These are phyloP conservation scores for Drosophila subquinaria DNA, from an alignment of 2,888 invertebrate species.

Conservation along the genomic window DNA sequence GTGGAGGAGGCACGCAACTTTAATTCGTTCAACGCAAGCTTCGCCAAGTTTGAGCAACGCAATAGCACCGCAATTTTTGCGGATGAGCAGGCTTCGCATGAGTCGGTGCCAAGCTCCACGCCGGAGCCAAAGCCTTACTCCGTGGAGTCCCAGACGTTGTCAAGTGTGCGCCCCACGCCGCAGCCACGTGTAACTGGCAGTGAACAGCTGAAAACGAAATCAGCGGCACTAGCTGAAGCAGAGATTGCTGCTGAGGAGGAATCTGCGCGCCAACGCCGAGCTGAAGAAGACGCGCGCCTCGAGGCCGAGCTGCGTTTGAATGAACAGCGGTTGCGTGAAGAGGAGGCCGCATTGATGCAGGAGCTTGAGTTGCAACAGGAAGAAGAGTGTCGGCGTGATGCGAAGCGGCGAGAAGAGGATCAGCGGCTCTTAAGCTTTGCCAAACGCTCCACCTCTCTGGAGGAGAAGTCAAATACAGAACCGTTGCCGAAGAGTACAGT, in stretches of 20 bases:
- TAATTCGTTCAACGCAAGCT: conserved; percentile 76
- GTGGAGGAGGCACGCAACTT: conserved; percentile 72
- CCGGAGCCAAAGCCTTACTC: conserved; percentile 5
- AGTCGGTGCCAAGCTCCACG: conserved; percentile 8
- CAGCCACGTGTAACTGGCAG: conserved; percentile 53
- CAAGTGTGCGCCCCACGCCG: conserved; percentile 43
- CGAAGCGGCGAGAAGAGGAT: conserved; percentile 81
- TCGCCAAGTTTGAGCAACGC: conserved; percentile 80
- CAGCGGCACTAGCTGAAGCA: conserved; percentile 19
- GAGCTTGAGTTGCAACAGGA: conserved; percentile 67
- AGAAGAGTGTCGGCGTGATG: conserved; percentile 75
- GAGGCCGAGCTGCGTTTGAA: conserved; percentile 73
- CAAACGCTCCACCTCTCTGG: conserved; percentile 70
- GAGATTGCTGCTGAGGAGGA: conserved; percentile 31
- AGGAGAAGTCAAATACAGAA: conserved; percentile 11
- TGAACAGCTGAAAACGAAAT: conserved; percentile 43
- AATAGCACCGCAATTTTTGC: conserved; percentile 75
- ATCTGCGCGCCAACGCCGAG: conserved; percentile 44
- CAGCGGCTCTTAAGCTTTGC: conserved; percentile 74
- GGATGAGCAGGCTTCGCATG: conserved; percentile 50
- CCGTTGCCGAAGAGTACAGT: neutral
- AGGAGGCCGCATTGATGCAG: conserved; percentile 69
- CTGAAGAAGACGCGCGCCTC: conserved; percentile 72
- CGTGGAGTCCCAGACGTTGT: conserved; percentile 4
- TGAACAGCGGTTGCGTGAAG: conserved; percentile 71